Evolutionary conservation across 2,797 vertebrate genomes (phyloP), one percentile per base, ranked within the genome.

Genomic region (Pangasius sanitwongsei): DNA sequence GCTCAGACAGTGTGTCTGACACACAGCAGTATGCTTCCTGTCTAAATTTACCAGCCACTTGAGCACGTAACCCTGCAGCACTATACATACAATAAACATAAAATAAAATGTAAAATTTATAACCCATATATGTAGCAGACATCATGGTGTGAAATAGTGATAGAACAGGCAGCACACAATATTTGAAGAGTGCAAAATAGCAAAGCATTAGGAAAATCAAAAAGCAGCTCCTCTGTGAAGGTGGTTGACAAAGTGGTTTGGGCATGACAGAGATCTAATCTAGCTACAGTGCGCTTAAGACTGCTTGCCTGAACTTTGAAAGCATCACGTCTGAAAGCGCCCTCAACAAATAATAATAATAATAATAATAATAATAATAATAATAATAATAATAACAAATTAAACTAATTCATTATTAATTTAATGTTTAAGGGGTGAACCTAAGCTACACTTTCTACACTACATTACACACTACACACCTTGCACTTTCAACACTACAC

Each of bases 1-100:
- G 72, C 28, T 75, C 87, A 53, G 63, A 88, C 88, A 82, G 9
- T 20, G 41, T 12, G 78, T 12, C 37, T 65, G 74, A 74, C 41
- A 61, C 69, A 74, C 55, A 37, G 25, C 61, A 13, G 28, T 57
- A 57, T 53, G 44, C 41, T n/a, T 63, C 57, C 72, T 85, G 15
- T 88, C 59, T 57, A 55, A 44, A 85, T 63, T 81, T n/a, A 41
- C n/a, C n/a, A 28, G 41, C 11, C 61, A 23, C 34, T 41, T 83
- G 2, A 83, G 23, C 34, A 16, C 1, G 9, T 15, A 44, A 63
- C 34, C 23, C 37, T 83, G 28, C 57, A 44, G 34, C 59, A 4
- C 57, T 8, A 83, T 23, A 41, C 78, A 59, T 59, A 0, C 1
- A 50, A 41, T 72, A 31, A 63, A 61, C 3, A 37, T 20, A 6